Percentiles rank a stretch among this genome's conserved stretches.
These are phyloP conservation scores for Streblospio benedicti DNA, from an alignment of 1,140 invertebrate species.

Conservation along the genomic window DNA sequence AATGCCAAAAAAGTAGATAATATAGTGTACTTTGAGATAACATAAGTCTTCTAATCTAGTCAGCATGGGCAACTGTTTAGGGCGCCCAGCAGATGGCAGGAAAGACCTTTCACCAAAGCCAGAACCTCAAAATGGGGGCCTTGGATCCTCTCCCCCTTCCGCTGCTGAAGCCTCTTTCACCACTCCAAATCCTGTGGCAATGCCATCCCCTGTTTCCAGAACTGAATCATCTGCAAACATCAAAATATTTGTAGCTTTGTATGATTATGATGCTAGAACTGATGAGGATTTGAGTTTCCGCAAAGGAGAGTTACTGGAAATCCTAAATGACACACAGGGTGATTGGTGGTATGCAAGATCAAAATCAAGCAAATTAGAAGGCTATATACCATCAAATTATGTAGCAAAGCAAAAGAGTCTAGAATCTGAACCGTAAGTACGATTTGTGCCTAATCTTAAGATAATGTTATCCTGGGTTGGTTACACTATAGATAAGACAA, in stretches of 20 bases:
- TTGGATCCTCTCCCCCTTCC: background rate
- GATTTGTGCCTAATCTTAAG: background rate
- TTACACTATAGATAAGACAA: no score
- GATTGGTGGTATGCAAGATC: constrained; percentile 92
- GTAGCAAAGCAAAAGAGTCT: constrained; percentile 97
- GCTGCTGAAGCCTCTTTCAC: constrained; percentile 4
- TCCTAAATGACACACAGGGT: constrained; percentile 94
- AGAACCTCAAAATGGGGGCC: constrained; percentile 3
- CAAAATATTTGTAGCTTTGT: constrained; percentile 90
- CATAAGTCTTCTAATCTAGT: no score
- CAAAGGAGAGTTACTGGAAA: constrained; percentile 96
- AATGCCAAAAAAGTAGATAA: no score
- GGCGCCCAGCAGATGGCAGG: background rate
- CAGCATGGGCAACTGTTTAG: constrained; percentile 10
- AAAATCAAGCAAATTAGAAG: constrained; percentile 53
- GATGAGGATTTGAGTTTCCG: constrained; percentile 97
- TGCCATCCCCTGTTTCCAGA: background rate
- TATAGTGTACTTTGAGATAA: no score
- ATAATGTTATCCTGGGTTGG: no score
- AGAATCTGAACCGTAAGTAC: constrained; percentile 89
- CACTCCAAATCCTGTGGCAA: background rate
- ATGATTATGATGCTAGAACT: constrained; percentile 97
- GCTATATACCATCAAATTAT: constrained; percentile 99
- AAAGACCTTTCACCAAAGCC: background rate
- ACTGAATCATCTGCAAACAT: background rate